phyloP scores from a whole-genome alignment of 2,888 invertebrate genomes.

The Osedax frankpressi region DNA sequence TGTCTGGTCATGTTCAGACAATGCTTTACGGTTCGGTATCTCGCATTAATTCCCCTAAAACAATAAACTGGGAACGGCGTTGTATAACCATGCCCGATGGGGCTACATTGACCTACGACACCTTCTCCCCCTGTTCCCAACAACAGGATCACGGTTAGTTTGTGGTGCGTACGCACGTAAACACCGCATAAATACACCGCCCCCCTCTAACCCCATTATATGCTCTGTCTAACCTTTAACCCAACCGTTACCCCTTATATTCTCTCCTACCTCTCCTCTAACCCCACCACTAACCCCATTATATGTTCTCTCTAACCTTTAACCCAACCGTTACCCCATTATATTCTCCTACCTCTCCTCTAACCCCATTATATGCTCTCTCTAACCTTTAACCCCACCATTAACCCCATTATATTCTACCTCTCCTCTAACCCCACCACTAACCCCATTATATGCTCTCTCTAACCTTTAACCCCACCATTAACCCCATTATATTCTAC shows the following conservation, averaged over 20 bases:
- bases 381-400: neutral
- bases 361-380: neutral
- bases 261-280: neutral
- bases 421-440: neutral
- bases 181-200: neutral
- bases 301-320: no score
- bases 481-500: neutral
- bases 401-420: neutral
- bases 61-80: constrained; percentile 62
- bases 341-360: neutral
- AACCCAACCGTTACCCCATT: neutral
- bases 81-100: constrained; percentile 65
- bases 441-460: neutral
- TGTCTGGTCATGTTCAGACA: constrained; percentile 86
- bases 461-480: neutral
- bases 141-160: constrained; percentile 55
- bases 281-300: no score
- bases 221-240: neutral
- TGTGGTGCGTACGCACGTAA: no score
- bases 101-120: constrained; percentile 78
- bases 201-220: neutral
- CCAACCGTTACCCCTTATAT: neutral
- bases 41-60: constrained; percentile 71
- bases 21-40: constrained; percentile 64
- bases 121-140: constrained; percentile 65